Base-by-base conservation (phyloP, 2,113 vertebrate genomes). In the Actenoides lindsayi region DNA sequence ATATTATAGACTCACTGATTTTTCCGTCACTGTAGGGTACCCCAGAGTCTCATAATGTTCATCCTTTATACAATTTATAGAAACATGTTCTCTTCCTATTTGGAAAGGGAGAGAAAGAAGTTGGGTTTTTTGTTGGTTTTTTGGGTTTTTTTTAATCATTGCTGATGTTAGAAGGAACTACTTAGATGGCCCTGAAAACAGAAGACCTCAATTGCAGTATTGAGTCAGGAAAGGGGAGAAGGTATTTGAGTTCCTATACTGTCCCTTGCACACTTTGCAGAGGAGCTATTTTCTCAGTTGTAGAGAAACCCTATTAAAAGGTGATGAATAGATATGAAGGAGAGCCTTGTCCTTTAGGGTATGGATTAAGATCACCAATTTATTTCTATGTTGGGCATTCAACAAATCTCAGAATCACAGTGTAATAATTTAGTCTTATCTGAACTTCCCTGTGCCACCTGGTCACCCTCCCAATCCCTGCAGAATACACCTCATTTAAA, bases 291-390 rank as follows among this genome's bases (percentile, higher is more conserved):
- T 94, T 46, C 60, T 33, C 74, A 24, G 1, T n/a, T 85, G 17
- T 41, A 67, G 11, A 81, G 68, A 77, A 92, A 77, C 27, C n/a
- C 27, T 59, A 41, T 88, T 88, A 85, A 91, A 87, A 91, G 63
- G 17, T 74, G 37, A 63, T 48, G 39, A 51, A 63, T 51, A 78
- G 35, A 42, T 92, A 80, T 1, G 20, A 83, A 90, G 53, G 59
- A 42, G 41, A 83, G 41, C 7, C n/a, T 79, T 85, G 25, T 86
- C 79, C 83, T 83, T 77, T 83, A 74, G 80, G 51, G 53, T 86
- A 48, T 57, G 68, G 79, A 96, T 95, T 95, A 90, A 90, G 64
- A 92, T 93, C 71, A 87, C 60, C 48, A 75, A 63, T 92, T 87
- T 83, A 80, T 93, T 96, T 87, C 62, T 83, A 7, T 63, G 42